Conservation (phyloP, 2,797 vertebrate genomes). For the Mus spretus region DNA sequence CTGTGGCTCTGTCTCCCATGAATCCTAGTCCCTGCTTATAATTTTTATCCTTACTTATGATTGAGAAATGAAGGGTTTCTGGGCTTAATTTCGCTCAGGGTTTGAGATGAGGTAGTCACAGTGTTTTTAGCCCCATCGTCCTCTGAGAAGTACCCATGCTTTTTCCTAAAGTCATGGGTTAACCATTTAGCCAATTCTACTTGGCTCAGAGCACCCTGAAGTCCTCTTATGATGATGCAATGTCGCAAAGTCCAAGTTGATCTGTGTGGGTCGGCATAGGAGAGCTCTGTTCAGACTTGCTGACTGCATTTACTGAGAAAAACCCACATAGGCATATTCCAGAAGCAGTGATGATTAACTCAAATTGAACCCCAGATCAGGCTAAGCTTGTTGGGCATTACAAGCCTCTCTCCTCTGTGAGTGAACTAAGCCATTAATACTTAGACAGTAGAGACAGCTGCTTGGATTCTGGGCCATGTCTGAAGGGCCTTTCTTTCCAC, state of each 20-base stretch:
- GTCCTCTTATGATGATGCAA: constrained; percentile 33
- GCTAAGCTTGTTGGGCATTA: constrained; percentile 70
- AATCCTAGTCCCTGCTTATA: background rate
- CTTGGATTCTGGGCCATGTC: background rate
- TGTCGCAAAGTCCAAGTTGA: constrained; percentile 61
- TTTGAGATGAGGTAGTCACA: constrained; percentile 36
- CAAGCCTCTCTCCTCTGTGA: constrained; percentile 67
- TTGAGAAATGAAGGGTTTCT: background rate
- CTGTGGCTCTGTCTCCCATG: background rate
- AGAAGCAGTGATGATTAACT: constrained; percentile 81
- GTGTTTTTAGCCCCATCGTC: constrained; percentile 12
- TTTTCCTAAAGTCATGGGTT: constrained; percentile 59
- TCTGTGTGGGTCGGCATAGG: constrained; percentile 78
- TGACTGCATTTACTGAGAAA: constrained; percentile 78
- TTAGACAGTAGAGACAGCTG: constrained; percentile 29
- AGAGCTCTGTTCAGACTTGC: constrained; percentile 80
- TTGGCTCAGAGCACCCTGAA: constrained; percentile 50
- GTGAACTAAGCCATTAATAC: constrained; percentile 80
- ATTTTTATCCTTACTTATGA: background rate
- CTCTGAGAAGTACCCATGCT: background rate
- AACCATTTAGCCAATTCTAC: constrained; percentile 54
- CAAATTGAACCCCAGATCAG: constrained; percentile 80
- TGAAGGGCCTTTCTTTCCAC: constrained; percentile 31
- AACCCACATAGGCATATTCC: constrained; percentile 84
- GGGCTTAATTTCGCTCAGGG: constrained; percentile 13